Evolutionary conservation across 2,797 vertebrate species (phyloP), one percentile per base, ranked within the genome.

Genomic region (Tadarida brasiliensis): DNA sequence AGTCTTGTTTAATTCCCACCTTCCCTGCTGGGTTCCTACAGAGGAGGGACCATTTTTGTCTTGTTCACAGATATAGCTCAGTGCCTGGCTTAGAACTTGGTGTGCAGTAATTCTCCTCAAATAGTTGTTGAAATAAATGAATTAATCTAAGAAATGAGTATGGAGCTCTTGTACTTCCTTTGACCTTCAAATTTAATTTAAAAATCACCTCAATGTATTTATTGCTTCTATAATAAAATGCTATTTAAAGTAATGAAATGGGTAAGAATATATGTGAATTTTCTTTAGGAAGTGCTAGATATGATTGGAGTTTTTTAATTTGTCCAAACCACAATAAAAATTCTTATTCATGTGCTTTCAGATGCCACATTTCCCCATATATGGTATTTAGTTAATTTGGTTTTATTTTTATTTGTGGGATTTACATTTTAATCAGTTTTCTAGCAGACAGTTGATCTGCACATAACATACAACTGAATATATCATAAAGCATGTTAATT

Each of bases 151-250:
- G 94, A 91, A 86, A 94, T 91, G 77, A 96, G 61, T 67, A 35
- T 57, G 24, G 81, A 95, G 81, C 35, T 90, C 39, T 80, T 90
- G 28, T 78, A 92, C 35, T 94, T 96, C 74, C 76, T 94, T 87
- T 96, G 90, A 94, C 87, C 59, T 96, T 96, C 90, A 95, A 63
- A 91, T 96, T 87, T 97, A 94, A 97, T 97, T 98, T 73, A 93
- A 96, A 92, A 78, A 65, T 90, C 49, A 47, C 51, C 33, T 91
- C 82, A n/a, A 89, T 63, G 51, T 89, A 90, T 67, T 97, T 96
- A 88, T 89, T 96, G 84, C 68, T 91, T 96, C 63, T 82, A 16
- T 82, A 96, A 88, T 90, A 95, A 94, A 94, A 67, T 73, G 57
- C 73, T 91, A 74, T 78, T 96, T 91, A 93, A 95, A 94, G 93